Percentiles rank a stretch among this genome's conserved stretches.
These are phyloP conservation scores for Centropyge bicolor DNA, from an alignment of 2,797 vertebrate species.

Conservation along the genomic window DNA sequence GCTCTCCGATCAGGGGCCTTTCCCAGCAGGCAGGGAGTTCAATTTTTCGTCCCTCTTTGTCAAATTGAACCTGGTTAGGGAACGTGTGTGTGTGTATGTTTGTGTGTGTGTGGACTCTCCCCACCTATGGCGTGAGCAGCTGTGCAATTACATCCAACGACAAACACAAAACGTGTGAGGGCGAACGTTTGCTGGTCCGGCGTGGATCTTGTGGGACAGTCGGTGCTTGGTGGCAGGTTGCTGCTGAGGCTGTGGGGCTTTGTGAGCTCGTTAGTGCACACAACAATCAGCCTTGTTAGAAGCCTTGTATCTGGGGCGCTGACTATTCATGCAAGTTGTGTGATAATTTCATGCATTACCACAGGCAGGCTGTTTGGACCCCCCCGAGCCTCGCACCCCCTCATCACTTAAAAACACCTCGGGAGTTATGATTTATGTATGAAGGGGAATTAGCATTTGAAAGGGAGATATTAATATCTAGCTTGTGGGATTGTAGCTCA, in stretches of 20 bases:
- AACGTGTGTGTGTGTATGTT: constrained; percentile 1
- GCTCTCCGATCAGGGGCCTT: constrained; percentile 24
- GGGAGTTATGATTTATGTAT: constrained; percentile 85
- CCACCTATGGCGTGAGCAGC: constrained; percentile 9
- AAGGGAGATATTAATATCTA: constrained; percentile 84
- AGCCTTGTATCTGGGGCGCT: constrained; percentile 40
- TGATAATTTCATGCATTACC: constrained; percentile 52
- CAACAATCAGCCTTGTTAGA: constrained; percentile 22
- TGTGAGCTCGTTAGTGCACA: constrained; percentile 11
- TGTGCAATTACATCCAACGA: neutral
- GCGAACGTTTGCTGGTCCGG: neutral
- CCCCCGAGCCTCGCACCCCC: neutral
- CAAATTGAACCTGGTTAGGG: constrained; percentile 11
- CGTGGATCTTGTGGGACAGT: neutral
- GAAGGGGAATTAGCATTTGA: constrained; percentile 85
- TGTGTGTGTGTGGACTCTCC: neutral
- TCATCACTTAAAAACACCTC: constrained; percentile 57
- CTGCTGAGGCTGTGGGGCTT: neutral
- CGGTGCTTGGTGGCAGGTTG: neutral
- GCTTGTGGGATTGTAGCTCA: constrained; percentile 68
- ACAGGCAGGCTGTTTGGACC: constrained; percentile 45
- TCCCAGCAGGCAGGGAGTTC: constrained; percentile 25
- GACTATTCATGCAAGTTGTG: constrained; percentile 40
- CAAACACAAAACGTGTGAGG: neutral
- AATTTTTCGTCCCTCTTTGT: constrained; percentile 24